phyloP scores from a whole-genome alignment of 2,797 vertebrate species.

The Cirrhinus molitorella region DNA sequence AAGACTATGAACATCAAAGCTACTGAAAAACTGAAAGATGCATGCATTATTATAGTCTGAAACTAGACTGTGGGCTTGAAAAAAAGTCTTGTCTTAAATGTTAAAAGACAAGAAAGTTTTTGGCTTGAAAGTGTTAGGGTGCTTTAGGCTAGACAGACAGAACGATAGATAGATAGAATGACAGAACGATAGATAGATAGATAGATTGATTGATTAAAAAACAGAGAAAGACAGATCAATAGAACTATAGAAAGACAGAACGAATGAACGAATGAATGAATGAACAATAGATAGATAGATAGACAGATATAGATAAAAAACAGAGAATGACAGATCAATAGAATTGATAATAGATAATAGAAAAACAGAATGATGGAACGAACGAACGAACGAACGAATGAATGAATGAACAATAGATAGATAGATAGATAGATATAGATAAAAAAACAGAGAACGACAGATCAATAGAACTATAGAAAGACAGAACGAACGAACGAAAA shows the following conservation, averaged over 20 bases:
- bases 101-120: not conserved
- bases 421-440: not conserved
- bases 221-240: too few relatives aligned
- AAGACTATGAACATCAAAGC: not conserved
- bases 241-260: too few relatives aligned
- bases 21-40: not conserved
- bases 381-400: too few relatives aligned
- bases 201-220: too few relatives aligned
- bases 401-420: not conserved
- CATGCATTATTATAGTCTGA: not conserved
- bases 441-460: not conserved
- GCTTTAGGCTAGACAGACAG: too few relatives aligned
- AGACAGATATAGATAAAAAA: not conserved
- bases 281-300: not conserved
- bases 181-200: too few relatives aligned
- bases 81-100: not conserved
- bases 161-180: too few relatives aligned
- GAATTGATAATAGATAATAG: too few relatives aligned
- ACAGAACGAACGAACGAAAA: too few relatives aligned
- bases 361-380: too few relatives aligned
- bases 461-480: too few relatives aligned
- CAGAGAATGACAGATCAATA: not conserved
- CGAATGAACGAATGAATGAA: rapidly evolving
- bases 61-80: not conserved
- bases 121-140: not conserved